Evolutionary conservation across 2,797 vertebrate genomes (phyloP).

Genomic region (Eulemur albifrons): DNA sequence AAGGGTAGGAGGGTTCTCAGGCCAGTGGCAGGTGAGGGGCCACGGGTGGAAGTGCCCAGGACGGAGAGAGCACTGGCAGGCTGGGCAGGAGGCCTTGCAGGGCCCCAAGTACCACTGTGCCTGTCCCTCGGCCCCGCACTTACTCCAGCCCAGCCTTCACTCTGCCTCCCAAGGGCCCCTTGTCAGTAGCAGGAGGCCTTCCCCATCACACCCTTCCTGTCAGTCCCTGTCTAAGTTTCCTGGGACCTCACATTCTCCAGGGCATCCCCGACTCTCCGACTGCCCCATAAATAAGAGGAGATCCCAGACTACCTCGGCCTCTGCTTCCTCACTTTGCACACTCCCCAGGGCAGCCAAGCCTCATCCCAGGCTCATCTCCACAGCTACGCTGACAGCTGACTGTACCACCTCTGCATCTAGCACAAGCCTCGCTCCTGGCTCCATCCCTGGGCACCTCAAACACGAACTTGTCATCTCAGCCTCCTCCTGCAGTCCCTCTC

Average conservation of each 20-base stretch:
- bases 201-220: not conserved
- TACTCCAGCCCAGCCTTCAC: not conserved
- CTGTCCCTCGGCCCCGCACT: fast-evolving
- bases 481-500: not conserved
- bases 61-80: not conserved
- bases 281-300: not conserved
- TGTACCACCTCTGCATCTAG: not conserved
- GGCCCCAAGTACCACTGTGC: not conserved
- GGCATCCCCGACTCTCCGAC: not conserved
- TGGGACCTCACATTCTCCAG: fast-evolving
- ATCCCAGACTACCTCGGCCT: not conserved
- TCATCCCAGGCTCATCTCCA: not conserved
- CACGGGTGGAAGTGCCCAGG: fast-evolving
- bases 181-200: not conserved
- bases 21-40: not conserved
- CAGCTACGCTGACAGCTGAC: not conserved
- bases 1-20: not conserved
- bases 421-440: not conserved
- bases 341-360: not conserved
- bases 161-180: no score
- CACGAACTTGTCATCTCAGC: not conserved
- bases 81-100: not conserved
- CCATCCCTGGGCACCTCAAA: not conserved
- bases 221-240: not conserved
- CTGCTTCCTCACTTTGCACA: not conserved